Evolutionary conservation across 92 coral and sea anemone genomes (phyloP), one percentile per base, ranked within the genome.

Genomic region (Phymanthus crucifer): DNA sequence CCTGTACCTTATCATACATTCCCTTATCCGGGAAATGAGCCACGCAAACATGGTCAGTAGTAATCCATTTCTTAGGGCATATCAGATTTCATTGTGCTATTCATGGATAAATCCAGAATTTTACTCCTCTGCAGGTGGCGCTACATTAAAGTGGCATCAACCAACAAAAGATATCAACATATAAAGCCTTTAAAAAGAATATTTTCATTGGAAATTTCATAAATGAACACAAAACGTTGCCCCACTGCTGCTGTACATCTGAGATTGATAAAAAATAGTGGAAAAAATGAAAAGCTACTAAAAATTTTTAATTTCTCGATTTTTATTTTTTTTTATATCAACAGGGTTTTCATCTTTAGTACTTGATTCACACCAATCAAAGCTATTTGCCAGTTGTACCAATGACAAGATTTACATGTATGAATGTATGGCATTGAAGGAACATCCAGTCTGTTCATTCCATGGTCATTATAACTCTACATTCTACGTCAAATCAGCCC

Each of bases 371-470:
- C 80, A 78, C 75, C 93, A 95, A 70, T 85, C 99, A 52, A 79
- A 84, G 40, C 69, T 95, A 31, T 95, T 87, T 83, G 99, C 96
- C 33, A 89, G 93, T 91, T 95, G 99, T 68, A 95, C 99, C 43
- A 87, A 95, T 70, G 93, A 93, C 85, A 79, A 66, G 46, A 91
- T 95, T 81, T 95, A 95, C 82, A 93, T 90, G 98, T 95, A 93
- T 71, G 91, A 90, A 58, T 95, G 99, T 35, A 76, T 94, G 3
- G 77, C 93, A 11, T 77, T 86, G 29, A 80, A 85, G 33, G 88
- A 87, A 27, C 52, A 86, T 17, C 99, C 99, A 12, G 81, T 95
- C 34, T 78, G 86, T 57, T 70, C 89, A 27, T 93, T 86, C 83
- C 73, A 83, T 54, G 99, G 99, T 33, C 99, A 95, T 80, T 71